Base-by-base conservation (phyloP, 2,797 vertebrate genomes). In the Clarias fuscus region DNA sequence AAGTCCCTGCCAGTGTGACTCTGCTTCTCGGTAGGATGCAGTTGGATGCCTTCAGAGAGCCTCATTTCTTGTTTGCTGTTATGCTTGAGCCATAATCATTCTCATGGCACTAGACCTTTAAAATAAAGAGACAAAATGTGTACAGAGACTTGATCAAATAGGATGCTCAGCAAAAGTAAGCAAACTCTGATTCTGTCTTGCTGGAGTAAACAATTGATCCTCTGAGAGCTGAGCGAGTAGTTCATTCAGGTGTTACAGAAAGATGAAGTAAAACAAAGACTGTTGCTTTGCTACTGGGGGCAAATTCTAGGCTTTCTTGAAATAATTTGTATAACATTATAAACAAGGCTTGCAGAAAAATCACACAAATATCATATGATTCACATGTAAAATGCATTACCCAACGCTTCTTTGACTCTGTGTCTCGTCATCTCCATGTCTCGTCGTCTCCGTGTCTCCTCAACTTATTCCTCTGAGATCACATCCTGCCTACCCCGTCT, bases 41-140 rank as follows among this genome's bases (percentile, higher is more conserved):
- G 90, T 40, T 27, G 82, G 33, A 68, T 70, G 78, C 67, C 40
- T 84, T 84, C 84, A 56, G 59, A 86, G 86, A 89, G 80, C 62
- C 85, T 73, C 40, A 83, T 71, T 72, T 81, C 87, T 88, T 87
- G 89, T 90, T 91, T 89, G 88, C 83, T 76, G 84, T 88, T 84
- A 85, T 85, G 90, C 87, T 88, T 62, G 53, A 90, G 80, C 68
- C 68, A 82, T 89, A 86, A 89, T 88, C 82, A 89, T 88, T 89
- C 86, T 90, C 88, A 81, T 76, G 87, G 80, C 81, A 65, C 86
- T 83, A 88, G 87, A 86, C 88, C 88, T 90, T 91, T 90, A 89
- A 89, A 88, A 90, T 86, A 87, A 90, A 86, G 88, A 90, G 84
- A 85, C 86, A 83, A 84, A 85, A 90, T 88, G 88, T 86, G 84